A percentile compares a stretch with the other conserved stretches of the same genome.
Conservation (phyloP, 2,113 vertebrate genomes). For the Upupa epops region DNA sequence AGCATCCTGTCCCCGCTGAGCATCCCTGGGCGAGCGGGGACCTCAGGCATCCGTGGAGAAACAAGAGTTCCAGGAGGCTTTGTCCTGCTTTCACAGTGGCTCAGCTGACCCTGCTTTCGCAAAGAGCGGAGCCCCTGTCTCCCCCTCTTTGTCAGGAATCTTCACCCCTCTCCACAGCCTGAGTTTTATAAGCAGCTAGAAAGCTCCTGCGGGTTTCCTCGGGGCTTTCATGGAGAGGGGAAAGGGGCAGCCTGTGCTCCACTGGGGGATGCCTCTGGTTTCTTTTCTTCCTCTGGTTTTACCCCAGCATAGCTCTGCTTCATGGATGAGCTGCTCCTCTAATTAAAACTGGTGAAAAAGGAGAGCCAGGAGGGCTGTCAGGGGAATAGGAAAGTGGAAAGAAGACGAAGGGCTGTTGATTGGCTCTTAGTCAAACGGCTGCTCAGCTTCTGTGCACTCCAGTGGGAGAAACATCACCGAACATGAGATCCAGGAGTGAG, state of each 20-base stretch:
- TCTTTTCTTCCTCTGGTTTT: background rate
- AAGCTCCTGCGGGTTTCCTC: background rate
- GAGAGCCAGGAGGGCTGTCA: background rate
- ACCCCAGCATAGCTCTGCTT: background rate
- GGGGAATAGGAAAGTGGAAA: background rate
- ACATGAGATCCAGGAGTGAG: background rate
- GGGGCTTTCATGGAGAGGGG: background rate
- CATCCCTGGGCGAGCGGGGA: background rate
- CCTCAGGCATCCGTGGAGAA: too few relatives aligned
- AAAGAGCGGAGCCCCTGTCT: background rate
- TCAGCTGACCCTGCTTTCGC: background rate
- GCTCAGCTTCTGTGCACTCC: background rate
- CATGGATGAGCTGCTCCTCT: conserved; percentile 30
- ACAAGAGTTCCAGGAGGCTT: background rate
- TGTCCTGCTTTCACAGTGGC: background rate
- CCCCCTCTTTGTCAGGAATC: conserved; percentile 31
- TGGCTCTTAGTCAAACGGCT: background rate
- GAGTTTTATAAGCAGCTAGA: background rate
- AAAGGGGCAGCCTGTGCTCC: background rate
- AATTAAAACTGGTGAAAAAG: background rate
- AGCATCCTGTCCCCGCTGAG: background rate
- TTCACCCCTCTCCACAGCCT: background rate
- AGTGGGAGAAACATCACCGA: background rate
- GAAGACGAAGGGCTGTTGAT: background rate
- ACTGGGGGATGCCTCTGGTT: background rate